These are phyloP conservation scores for Drosophila paracracens DNA, from an alignment of 2,888 invertebrate genomes.

Conservation along the genomic window DNA sequence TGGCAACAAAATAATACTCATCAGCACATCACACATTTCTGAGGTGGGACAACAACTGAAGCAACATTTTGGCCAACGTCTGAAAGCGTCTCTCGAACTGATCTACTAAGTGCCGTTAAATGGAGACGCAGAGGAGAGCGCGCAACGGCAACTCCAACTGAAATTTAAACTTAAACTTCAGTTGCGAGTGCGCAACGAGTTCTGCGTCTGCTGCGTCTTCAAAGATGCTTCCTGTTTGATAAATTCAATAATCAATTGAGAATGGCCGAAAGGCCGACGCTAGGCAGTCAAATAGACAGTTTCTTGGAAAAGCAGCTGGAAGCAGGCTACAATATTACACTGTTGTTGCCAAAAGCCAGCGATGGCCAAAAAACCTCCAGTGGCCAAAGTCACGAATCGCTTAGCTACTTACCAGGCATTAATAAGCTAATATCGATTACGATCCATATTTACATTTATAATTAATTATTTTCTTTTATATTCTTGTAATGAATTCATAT, in stretches of 20 bases:
- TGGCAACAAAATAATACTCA: conserved; percentile 15
- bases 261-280: conserved; percentile 73
- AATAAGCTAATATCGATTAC: neutral
- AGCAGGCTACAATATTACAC: conserved; percentile 49
- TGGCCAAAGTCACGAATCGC: conserved; percentile 15
- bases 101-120: conserved; percentile 68
- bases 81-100: conserved; percentile 18
- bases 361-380: conserved; percentile 7
- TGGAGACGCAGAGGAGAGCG: conserved; percentile 42
- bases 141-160: neutral
- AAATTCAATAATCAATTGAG: conserved; percentile 77
- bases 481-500: too few relatives aligned
- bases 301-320: conserved; percentile 77
- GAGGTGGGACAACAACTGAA: conserved; percentile 25
- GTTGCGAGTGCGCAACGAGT: conserved; percentile 53
- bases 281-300: conserved; percentile 58
- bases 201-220: conserved; percentile 54
- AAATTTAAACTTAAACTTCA: conserved; percentile 3
- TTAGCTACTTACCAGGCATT: conserved; percentile 9
- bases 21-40: conserved; percentile 32
- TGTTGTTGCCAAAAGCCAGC: conserved; percentile 13
- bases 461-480: too few relatives aligned
- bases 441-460: too few relatives aligned
- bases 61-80: conserved; percentile 26
- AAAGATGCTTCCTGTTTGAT: conserved; percentile 77